These are phyloP conservation scores for Hypercompe scribonia DNA, from an alignment of 2,888 invertebrate species.

Conservation along the genomic window DNA sequence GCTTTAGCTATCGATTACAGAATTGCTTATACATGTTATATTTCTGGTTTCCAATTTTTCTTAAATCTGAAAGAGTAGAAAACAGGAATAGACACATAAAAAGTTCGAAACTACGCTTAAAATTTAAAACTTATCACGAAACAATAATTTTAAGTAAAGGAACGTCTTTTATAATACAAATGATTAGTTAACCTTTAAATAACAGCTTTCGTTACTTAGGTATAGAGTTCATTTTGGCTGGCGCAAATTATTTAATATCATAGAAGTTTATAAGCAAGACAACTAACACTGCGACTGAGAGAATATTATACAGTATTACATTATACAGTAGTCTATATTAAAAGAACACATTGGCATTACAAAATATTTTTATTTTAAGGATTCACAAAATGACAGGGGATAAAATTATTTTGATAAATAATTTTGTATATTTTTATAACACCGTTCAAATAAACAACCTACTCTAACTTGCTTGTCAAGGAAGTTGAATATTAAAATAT, in stretches of 20 bases:
- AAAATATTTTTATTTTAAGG: slow-evolving; percentile 23
- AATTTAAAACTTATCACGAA: slow-evolving; percentile 43
- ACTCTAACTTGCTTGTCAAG: slow-evolving; percentile 8
- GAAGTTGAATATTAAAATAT: neutral
- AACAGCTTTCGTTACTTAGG: slow-evolving; percentile 51
- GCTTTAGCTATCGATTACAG: slow-evolving; percentile 13
- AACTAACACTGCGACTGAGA: slow-evolving; percentile 28
- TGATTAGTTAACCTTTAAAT: slow-evolving; percentile 52
- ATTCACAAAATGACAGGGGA: slow-evolving; percentile 29
- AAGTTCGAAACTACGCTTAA: slow-evolving; percentile 39
- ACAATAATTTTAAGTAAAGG: slow-evolving; percentile 51
- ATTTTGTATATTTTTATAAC: slow-evolving; percentile 22
- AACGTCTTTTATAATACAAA: slow-evolving; percentile 58
- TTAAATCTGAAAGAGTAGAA: slow-evolving; percentile 43
- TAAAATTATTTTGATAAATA: slow-evolving; percentile 22
- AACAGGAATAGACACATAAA: slow-evolving; percentile 31
- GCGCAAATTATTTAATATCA: slow-evolving; percentile 64
- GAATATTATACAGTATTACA: slow-evolving; percentile 13
- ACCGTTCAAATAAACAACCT: slow-evolving; percentile 27
- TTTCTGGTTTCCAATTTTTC: slow-evolving; percentile 25
- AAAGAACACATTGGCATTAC: slow-evolving; percentile 29
- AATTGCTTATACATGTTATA: slow-evolving; percentile 17
- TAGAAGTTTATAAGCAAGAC: slow-evolving; percentile 36
- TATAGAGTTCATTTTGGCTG: slow-evolving; percentile 62
- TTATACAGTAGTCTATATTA: slow-evolving; percentile 24